Evolutionary conservation across 1,140 invertebrate genomes (phyloP), one percentile per base, ranked within the genome.

Genomic region (Spodoptera litura): DNA sequence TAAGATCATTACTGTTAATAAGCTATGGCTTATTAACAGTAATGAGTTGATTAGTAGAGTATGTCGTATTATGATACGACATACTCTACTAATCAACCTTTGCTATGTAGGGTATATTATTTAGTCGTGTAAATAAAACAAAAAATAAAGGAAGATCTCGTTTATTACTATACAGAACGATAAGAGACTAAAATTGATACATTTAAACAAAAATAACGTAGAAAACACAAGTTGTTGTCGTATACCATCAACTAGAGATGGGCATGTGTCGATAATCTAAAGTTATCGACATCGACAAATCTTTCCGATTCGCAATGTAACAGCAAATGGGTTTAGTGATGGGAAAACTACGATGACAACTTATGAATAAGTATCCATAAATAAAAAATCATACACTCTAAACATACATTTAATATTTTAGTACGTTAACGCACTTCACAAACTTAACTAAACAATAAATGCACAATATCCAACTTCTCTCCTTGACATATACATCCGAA

Each of bases 81-180:
- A 20, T 20, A 20, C 20, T 20, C 20, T 20, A 20, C 20, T 20
- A 20, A 20, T 20, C 20, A 20, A 20, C 20, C 20, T 20, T 20
- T 20, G 20, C 20, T 20, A 20, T 20, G 20, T 20, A 20, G 0
- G 31, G 31, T 31, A 20, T 20, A 20, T 20, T 1, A 31, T n/a
- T n/a, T 31, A 4, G 0, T 31, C 4, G 4, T 31, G 31, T 31
- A 31, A 31, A 31, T 31, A 73, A 78, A 72, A 78, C 12, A 64
- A 5, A 0, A 25, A 11, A 61, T 64, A 55, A 44, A 44, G 61
- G 68, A 73, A 78, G 68, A 73, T 73, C 51, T 66, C 20, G 64
- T 78, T 71, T 78, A 78, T 78, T 78, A 49, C 56, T 71, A 78
- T 64, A 78, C 25, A 78, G 58, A 71, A 68, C n/a, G 59, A 64